Base-by-base conservation (phyloP, 2,888 invertebrate species). In the Cheilosia soror region DNA sequence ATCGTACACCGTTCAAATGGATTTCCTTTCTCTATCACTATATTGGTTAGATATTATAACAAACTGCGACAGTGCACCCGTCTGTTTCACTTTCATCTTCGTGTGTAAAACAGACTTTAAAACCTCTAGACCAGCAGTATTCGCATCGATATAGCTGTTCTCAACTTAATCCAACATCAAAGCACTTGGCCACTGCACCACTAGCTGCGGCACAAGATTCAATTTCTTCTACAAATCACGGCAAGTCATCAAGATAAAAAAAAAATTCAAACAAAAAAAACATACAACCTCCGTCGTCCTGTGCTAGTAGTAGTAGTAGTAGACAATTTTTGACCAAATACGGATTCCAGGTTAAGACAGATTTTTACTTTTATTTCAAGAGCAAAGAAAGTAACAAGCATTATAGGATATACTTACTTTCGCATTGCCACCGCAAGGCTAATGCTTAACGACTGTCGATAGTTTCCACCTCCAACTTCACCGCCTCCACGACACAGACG, bases 171-270 rank as follows among this genome's bases (percentile, higher is more conserved):
- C 69, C 80, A 53, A 66, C 75, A 71, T 60, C 55, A 66, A 58
- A 65, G 57, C 68, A 77, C 55, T 66, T 69, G 69, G 57, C 60
- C 33, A 73, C 73, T 53, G 51, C 60, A 55, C 76, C 15, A 53
- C 33, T 63, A 25, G 15, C 65, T 66, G n/a, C n/a, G 60, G 80
- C 57, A 79, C 80, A 80, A 80, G 31, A 85, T 85, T 81, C 85
- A 85, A 85, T 85, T 85, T 85, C 85, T 81, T 81, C 81, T 31
- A 85, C 85, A 85, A 85, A 85, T 81, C 85, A 85, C 71, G 62
- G 57, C 66, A 77, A 85, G 81, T 80, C 84, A 80, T 84, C 84
- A 71, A 80, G 80, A 75, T 79, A 63, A 42, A 68, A 62, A 42
- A 9, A 20, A 44, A 60, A 31, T 42, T 42, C 15, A 33, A 57